Evolutionary conservation across 1,140 invertebrate genomes (phyloP), one percentile per base, ranked within the genome.

Genomic region (Micrasema longulum): DNA sequence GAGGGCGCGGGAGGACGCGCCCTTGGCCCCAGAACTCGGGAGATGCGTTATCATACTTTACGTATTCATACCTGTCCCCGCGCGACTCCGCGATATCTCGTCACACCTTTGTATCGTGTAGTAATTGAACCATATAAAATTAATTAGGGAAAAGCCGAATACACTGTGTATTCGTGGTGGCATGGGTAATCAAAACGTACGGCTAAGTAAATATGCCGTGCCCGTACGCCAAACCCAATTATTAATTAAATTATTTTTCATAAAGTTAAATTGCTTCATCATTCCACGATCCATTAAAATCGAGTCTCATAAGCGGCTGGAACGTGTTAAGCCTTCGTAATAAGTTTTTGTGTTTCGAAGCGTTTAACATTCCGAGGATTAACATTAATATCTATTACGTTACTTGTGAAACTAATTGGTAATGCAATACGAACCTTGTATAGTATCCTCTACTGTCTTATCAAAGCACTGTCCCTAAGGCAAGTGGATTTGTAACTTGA

Each of bases 41-140:
- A 65, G 41, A 65, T 26, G 26, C 64, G 45, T 38, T 67, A 35
- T 67, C 64, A 50, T 62, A 72, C 36, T 72, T 67, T 67, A 72
- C 35, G 53, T 60, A 72, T 62, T 66, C 52, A 62, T 67, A 68
- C 45, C 55, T 38, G 48, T 60, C 43, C 41, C 41, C 38, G 60
- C 43, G 38, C 23, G 41, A 67, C 50, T 48, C 14, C 26, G 41
- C 26, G 65, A 50, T 62, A 31, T 36, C 71, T 67, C 60, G 64
- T 72, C 71, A 72, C 71, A 72, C 71, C 71, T 72, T 72, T 57
- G 69, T 64, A 64, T 71, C 26, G 45, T 26, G 38, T 57, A 31
- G 63, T 72, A 72, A 72, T 72, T 72, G 70, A 72, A 72, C 60
- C 70, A 48, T 57, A 72, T 62, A 72, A 64, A 72, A 72, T 72